Evolutionary conservation across 2,888 invertebrate genomes (phyloP), one percentile per base, ranked within the genome.

Genomic region (Liodrosophila aerea): DNA sequence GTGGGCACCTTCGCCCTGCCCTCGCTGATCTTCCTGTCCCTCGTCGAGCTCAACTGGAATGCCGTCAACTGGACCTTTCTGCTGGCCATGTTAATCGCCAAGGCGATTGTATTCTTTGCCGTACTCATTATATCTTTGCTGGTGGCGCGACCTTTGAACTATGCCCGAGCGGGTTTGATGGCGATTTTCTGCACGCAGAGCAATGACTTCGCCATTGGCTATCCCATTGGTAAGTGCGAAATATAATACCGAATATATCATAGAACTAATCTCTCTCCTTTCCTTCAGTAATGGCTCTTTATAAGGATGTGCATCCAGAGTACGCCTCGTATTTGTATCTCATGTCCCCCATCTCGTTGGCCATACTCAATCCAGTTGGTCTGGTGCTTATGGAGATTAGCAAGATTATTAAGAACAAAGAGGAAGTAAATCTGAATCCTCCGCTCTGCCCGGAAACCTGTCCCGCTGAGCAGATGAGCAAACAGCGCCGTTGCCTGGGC

Each of bases 201-300:
- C 88, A 98, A 98, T 92, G 98, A 98, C 90, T 98, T 98, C 91
- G 98, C 98, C 13, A 93, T 98, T 76, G 98, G 98, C 64, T 97
- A 95, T 91, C 98, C 98, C 4, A 97, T 98, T 77, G 94, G 97
- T 89, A 65, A 76, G 68, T 50, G 4, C 1, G 9, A 1, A 0
- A 22, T 2, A 0, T 12, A 11, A 2, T 22, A 3, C 12, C n/a
- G n/a, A n/a, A 12, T 0, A 3, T 11, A 8, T 13, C 0, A 7
- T 2, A 4, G 0, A 9, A 11, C 12, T 63, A 53, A 91, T 16
- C 11, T 15, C 2, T 9, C 2, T 29, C 4, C 1, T 8, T 40
- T 29, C 0, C 37, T 37, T 4, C 30, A 96, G 96, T 98, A 50
- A 92, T 93, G 83, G 97, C 98, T 15, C 91, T 98, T 13, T 98